These are phyloP conservation scores for Drymonia ruficornis DNA, from an alignment of 2,888 invertebrate species.

Conservation along the genomic window DNA sequence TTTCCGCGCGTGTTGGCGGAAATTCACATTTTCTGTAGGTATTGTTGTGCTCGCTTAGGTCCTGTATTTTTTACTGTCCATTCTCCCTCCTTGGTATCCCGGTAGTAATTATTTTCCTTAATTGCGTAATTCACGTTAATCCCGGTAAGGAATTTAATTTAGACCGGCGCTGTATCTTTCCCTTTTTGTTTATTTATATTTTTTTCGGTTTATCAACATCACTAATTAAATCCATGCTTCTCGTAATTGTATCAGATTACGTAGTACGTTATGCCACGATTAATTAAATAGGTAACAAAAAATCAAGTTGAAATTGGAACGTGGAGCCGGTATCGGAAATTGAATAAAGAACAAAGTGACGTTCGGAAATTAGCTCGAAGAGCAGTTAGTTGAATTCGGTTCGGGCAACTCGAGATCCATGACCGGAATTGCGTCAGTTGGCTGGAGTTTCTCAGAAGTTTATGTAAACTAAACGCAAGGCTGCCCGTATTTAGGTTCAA, in stretches of 20 bases:
- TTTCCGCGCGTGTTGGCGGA: too few species aligned
- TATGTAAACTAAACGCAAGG: constrained; percentile 68
- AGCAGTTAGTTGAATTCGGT: constrained; percentile 74
- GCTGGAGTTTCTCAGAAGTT: constrained; percentile 73
- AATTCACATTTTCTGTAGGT: too few species aligned
- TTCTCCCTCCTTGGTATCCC: constrained; percentile 42
- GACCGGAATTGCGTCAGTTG: constrained; percentile 81
- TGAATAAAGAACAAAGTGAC: constrained; percentile 83
- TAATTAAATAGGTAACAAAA: constrained; percentile 52
- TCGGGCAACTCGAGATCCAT: constrained; percentile 67
- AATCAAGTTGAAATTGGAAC: constrained; percentile 57
- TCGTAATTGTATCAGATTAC: constrained; percentile 36
- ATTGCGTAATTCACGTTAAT: constrained; percentile 71
- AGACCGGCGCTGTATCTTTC: constrained; percentile 21
- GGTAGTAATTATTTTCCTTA: constrained; percentile 69
- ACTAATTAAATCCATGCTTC: constrained; percentile 51
- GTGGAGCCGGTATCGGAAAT: constrained; percentile 77
- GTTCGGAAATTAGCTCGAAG: constrained; percentile 82
- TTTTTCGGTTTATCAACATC: constrained; percentile 38
- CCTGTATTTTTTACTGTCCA: constrained; percentile 30
- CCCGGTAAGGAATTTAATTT: constrained; percentile 65
- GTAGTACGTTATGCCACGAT: constrained; percentile 31
- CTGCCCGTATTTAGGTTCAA: constrained; percentile 64
- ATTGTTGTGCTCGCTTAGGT: constrained; percentile 26
- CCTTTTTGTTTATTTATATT: constrained; percentile 40